Base-by-base conservation (phyloP, 2,888 invertebrate genomes). In the Drosophila paracracens region DNA sequence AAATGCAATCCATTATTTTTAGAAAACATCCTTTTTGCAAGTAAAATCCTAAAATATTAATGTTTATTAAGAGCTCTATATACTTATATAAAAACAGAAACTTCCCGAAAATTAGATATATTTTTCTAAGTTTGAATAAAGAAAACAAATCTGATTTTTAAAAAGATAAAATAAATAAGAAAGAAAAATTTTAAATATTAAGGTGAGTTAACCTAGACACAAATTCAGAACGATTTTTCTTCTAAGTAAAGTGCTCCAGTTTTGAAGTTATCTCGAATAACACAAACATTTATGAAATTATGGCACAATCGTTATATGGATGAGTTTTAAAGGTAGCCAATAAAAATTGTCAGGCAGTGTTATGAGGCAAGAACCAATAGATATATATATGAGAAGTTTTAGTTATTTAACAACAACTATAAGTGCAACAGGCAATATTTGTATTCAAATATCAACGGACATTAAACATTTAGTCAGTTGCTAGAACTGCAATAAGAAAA, bases 21-120 rank as follows among this genome's bases (percentile, higher is more conserved):
- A n/a, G 2, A 38, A 18, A n/a, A n/a, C 0, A 2, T 11, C 0
- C 1, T 5, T 2, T 40, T 4, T 10, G 10, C 2, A 2, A n/a
- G 2, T 36, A 4, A 4, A 40, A 40, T 40, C 35, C 4, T 4
- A 8, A 18, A 38, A 18, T 10, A n/a, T 4, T 40, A 40, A 40
- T 4, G 4, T 40, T 40, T 4, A 2, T 10, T 10, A 40, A 10
- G 2, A n/a, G 38, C 8, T 10, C 1, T 21, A 1, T 43, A 6
- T 21, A 13, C 4, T 1, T 46, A 7, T 16, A 25, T 4, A 13
- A 46, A 16, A 21, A 21, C 5, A 33, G 33, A 16, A 16, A 25
- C 2, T 16, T 1, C 0, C 1, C 21, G 2, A 13, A 46, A 46
- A 25, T 46, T 25, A 25, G 0, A 13, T 4, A 21, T 46, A 13